Base-by-base conservation (phyloP, 1,140 invertebrate species). In the Drosophila asahinai region DNA sequence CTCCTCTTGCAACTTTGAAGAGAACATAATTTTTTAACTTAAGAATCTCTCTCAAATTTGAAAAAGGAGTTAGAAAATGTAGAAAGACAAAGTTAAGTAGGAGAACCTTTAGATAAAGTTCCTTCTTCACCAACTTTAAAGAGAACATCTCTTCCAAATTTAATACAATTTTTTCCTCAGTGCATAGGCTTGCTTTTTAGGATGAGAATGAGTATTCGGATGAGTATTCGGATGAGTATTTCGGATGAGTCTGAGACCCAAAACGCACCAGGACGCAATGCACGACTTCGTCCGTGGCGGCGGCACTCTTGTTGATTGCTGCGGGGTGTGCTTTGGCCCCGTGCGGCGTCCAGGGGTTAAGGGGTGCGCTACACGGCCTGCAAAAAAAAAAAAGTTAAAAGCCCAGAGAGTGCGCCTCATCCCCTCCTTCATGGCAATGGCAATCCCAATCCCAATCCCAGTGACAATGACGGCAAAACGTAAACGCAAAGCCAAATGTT, bases 401-500 rank as follows among this genome's bases (percentile, higher is more conserved):
- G 86, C 86, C 86, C 71, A 87, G 64, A 67, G 77, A 67, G 67
- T 52, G 47, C 36, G 45, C 52, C 63, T 22, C 40, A 38, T 14
- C 5, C 36, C 36, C 8, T 2, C 4, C 8, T 11, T 2, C 8
- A 33, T 9, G 30, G 30, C 30, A 33, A 33, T 33, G 33, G 36
- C 66, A 59, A 63, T 64, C 58, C 65, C 30, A 33, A 33, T 33
- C 25, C 27, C 66, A 59, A 63, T 68, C 58, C 65, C 73, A 60
- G 75, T 86, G 86, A 90, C 82, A 91, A 90, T 90, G 81, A 90
- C 82, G 77, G 81, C 76, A 86, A 86, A 89, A 79, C 70, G 79
- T 90, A 89, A 89, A 84, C 78, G 81, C 70, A 90, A 89, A 90
- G 86, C 86, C 86, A 90, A 90, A 90, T 90, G 86, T 90, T 90